phyloP scores from a whole-genome alignment of 2,888 invertebrate species.

The Papilio elwesi region DNA sequence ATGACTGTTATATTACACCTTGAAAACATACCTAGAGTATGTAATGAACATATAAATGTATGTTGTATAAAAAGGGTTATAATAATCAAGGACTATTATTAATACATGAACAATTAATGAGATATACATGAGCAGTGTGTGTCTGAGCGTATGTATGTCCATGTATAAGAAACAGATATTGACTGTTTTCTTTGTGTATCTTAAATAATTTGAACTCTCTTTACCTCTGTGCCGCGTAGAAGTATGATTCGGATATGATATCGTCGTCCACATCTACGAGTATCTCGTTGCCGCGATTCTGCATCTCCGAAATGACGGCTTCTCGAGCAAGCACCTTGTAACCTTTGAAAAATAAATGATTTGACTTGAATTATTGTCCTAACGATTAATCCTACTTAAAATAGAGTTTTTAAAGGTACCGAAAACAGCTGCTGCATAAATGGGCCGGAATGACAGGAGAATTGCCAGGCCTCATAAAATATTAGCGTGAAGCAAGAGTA shows the following conservation, averaged over 20 bases:
- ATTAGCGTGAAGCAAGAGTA: too few relatives aligned
- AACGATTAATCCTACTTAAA: too few relatives aligned
- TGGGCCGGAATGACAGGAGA: too few relatives aligned
- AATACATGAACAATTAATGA: too few relatives aligned
- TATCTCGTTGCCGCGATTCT: constrained; percentile 69
- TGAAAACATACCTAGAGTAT: background rate
- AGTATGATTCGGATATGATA: constrained; percentile 59
- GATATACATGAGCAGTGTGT: too few relatives aligned
- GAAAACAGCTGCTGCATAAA: too few relatives aligned
- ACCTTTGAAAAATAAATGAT: constrained; percentile 51
- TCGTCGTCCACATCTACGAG: constrained; percentile 61
- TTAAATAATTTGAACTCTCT: background rate
- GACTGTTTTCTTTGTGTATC: too few relatives aligned
- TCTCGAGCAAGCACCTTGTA: constrained; percentile 63
- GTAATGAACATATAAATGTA: background rate
- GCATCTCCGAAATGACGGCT: constrained; percentile 72
- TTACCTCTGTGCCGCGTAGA: constrained; percentile 76
- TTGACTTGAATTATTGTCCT: background rate
- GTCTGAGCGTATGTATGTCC: too few relatives aligned
- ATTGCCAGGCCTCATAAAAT: too few relatives aligned
- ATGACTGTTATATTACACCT: background rate
- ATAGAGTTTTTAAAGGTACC: too few relatives aligned
- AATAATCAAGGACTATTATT: too few relatives aligned
- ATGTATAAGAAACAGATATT: too few relatives aligned
- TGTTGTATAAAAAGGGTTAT: background rate